Evolutionary conservation across 2,888 invertebrate species (phyloP).

Genomic region (Pyralis farinalis): DNA sequence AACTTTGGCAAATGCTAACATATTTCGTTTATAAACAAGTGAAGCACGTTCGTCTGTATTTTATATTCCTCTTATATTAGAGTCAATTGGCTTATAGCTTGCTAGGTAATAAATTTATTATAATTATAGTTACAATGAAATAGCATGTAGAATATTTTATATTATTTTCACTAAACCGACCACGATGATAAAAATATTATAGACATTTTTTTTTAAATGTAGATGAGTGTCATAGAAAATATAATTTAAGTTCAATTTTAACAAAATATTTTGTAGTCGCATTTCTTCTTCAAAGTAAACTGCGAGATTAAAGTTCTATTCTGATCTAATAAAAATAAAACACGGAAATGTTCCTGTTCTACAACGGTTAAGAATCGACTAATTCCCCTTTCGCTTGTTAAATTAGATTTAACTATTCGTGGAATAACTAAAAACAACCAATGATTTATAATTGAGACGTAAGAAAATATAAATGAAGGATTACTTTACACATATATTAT

Average conservation of each 20-base stretch:
- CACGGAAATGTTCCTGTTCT: conserved; percentile 46
- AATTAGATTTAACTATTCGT: conserved; percentile 62
- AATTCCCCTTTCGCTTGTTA: conserved; percentile 59
- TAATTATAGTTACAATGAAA: too few species aligned
- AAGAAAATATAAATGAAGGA: too few species aligned
- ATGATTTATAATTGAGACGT: conserved; percentile 61
- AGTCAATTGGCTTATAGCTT: too few species aligned
- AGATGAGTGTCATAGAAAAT: not conserved
- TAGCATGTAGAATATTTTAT: too few species aligned
- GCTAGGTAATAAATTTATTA: too few species aligned
- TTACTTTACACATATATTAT: too few species aligned
- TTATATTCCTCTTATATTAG: too few species aligned
- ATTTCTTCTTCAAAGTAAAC: conserved; percentile 7
- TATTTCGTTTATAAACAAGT: conserved; percentile 11
- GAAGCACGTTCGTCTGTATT: conserved; percentile 2
- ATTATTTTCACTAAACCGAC: too few species aligned
- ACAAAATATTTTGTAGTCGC: conserved; percentile 7
- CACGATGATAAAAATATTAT: too few species aligned
- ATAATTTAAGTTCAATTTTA: not conserved
- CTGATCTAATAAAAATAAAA: conserved; percentile 27
- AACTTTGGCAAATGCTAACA: conserved; percentile 12
- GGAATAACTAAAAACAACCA: conserved; percentile 58
- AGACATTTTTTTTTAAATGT: too few species aligned
- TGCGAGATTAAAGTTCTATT: conserved; percentile 19
- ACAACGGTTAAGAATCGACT: conserved; percentile 44